A percentile compares a stretch with the other conserved stretches of the same genome.
Evolutionary conservation across 2,888 invertebrate species (phyloP).

Genomic region (Trissonchulus sp.): DNA sequence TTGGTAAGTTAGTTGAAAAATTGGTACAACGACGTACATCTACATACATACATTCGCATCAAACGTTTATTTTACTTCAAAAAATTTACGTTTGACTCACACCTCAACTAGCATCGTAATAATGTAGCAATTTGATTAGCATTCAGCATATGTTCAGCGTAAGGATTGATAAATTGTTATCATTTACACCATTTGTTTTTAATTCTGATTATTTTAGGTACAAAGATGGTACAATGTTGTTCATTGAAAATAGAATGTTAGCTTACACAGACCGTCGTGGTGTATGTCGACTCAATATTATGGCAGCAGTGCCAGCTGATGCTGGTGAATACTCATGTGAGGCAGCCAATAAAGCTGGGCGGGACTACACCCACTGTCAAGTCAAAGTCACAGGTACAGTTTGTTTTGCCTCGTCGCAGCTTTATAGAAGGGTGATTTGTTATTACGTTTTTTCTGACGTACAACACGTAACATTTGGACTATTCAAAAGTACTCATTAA

Average conservation of each 20-base stretch:
- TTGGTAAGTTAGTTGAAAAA: slow-evolving; percentile 39
- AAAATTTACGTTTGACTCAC: slow-evolving; percentile 37
- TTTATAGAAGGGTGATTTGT: too few relatives aligned
- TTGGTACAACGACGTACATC: too few relatives aligned
- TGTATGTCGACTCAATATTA: slow-evolving; percentile 44
- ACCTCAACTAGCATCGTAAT: not conserved
- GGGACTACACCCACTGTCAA: slow-evolving; percentile 46
- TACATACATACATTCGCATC: too few relatives aligned
- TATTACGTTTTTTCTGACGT: too few relatives aligned
- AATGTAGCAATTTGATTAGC: too few relatives aligned
- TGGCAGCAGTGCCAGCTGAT: slow-evolving; percentile 43
- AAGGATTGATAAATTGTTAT: too few relatives aligned
- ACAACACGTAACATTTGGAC: too few relatives aligned
- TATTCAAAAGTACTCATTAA: too few relatives aligned
- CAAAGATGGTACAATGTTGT: slow-evolving; percentile 47
- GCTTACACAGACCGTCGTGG: slow-evolving; percentile 48
- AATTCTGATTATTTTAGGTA: slow-evolving; percentile 36
- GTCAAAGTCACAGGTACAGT: slow-evolving; percentile 43
- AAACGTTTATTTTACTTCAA: too few relatives aligned
- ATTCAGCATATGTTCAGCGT: too few relatives aligned
- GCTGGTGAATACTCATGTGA: slow-evolving; percentile 48
- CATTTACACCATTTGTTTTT: too few relatives aligned
- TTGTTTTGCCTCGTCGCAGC: too few relatives aligned
- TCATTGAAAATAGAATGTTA: slow-evolving; percentile 46
- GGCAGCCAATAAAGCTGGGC: slow-evolving; percentile 45